A percentile compares a stretch with the other conserved stretches of the same genome.
phyloP scores from a whole-genome alignment of 2,888 invertebrate species.

The Cerastoderma edule region DNA sequence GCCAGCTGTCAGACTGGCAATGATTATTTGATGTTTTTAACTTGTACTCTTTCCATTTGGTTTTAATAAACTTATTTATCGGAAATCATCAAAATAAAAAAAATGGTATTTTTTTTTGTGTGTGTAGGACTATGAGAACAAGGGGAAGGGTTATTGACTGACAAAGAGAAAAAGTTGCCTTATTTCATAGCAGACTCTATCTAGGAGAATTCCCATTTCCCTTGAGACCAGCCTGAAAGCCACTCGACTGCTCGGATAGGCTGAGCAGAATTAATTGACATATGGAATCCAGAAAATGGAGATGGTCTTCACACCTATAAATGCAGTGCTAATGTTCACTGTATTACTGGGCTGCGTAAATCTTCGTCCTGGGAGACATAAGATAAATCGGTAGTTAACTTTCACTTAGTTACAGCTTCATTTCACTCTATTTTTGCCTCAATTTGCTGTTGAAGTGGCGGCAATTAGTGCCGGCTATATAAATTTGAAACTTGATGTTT shows the following conservation, averaged over 20 bases:
- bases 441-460: slow-evolving; percentile 43
- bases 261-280: slow-evolving; percentile 56
- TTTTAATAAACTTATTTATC: background rate
- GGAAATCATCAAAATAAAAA: background rate
- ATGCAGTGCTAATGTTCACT: slow-evolving; percentile 60
- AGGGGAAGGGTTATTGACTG: background rate
- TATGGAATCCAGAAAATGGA: slow-evolving; percentile 48
- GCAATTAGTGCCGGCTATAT: slow-evolving; percentile 49
- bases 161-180: background rate
- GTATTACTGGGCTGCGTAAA: slow-evolving; percentile 51
- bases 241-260: slow-evolving; percentile 45
- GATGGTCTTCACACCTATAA: slow-evolving; percentile 58
- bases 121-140: too few relatives aligned
- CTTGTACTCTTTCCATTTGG: too few relatives aligned
- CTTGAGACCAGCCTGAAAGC: slow-evolving; percentile 50
- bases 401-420: slow-evolving; percentile 56
- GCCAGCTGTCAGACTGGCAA: too few relatives aligned
- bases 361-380: slow-evolving; percentile 54
- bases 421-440: slow-evolving; percentile 42
- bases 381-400: slow-evolving; percentile 61
- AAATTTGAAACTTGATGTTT: slow-evolving; percentile 46
- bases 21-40: too few relatives aligned
- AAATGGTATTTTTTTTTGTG: background rate
- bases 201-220: slow-evolving; percentile 34
- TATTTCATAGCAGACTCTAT: slow-evolving; percentile 15